Evolutionary conservation across 2,888 invertebrate genomes (phyloP), one percentile per base, ranked within the genome.

Genomic region (Miltochrista miniata): DNA sequence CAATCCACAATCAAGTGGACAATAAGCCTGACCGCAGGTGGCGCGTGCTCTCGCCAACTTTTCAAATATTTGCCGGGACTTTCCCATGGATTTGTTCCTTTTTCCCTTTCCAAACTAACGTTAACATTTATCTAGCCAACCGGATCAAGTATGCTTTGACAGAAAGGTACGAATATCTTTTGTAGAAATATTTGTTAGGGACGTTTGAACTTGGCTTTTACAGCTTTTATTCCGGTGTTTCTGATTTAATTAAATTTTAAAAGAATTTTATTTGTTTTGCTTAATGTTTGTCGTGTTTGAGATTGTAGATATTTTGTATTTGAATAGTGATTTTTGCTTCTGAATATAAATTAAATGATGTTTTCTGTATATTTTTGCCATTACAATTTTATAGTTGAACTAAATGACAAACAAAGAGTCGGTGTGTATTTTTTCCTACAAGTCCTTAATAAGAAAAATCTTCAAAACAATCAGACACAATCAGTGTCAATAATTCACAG

Each of bases 131-230:
- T 87, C 83, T 78, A 82, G 77, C 83, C 59, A 74, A 77, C 65
- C 76, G 81, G 87, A 90, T 90, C 87, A 89, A 90, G 87, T 88
- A 89, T 88, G 88, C 90, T 90, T 90, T 90, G 90, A 87, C 87
- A 86, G 74, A 83, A 82, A 64, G 65, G 68, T 70, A 69, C 70
- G 64, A 79, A 77, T 70, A 73, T 78, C 76, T 80, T 78, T 82
- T 79, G 79, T 68, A 58, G 63, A 70, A 80, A 80, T 84, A 79
- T 83, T 85, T 83, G 78, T 68, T 66, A 40, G 71, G 79, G 77
- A 61, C 68, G 60, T 64, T 61, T 67, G 66, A 59, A 60, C 54
- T 61, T 60, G 45, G 53, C 52, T 54, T 55, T 37, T 45, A 18
- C 51, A 52, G 34, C 54, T 45, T 58, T 61, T 40, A 40, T 43